phyloP scores from a whole-genome alignment of 2,113 vertebrate species.

The Chiloscyllium plagiosum region DNA sequence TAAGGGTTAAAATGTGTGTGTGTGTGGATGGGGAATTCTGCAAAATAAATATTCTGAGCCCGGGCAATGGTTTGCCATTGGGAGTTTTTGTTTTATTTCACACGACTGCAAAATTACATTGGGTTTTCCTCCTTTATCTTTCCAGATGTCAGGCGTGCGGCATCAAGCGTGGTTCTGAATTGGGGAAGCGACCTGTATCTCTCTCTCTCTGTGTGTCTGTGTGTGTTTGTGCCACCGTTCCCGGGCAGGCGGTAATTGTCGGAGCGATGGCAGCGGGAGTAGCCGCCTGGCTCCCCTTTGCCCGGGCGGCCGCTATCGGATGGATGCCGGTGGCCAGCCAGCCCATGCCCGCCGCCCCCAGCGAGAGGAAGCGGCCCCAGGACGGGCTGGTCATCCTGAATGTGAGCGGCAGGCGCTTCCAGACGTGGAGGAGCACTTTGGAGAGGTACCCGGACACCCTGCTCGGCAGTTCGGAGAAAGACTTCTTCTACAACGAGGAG shows the following conservation, averaged over 20 bases:
- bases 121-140: background rate
- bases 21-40: background rate
- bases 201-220: too few relatives aligned
- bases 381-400: constrained; percentile 82
- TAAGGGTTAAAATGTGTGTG: constrained; percentile 19
- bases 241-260: background rate
- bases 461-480: constrained; percentile 85
- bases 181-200: background rate
- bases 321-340: constrained; percentile 94
- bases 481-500: constrained; percentile 92
- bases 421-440: constrained; percentile 89
- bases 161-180: constrained; percentile 20
- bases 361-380: constrained; percentile 64
- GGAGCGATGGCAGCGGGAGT: constrained; percentile 81
- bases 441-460: constrained; percentile 92
- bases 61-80: background rate
- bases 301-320: constrained; percentile 88
- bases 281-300: constrained; percentile 92
- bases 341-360: constrained; percentile 78
- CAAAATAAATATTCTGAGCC: background rate
- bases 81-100: constrained; percentile 4
- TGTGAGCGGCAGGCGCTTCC: constrained; percentile 87
- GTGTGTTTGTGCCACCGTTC: background rate
- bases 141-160: constrained; percentile 9
- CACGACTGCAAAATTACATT: background rate